Conservation (phyloP, 2,797 vertebrate genomes). For the Enteromius mattozi region DNA sequence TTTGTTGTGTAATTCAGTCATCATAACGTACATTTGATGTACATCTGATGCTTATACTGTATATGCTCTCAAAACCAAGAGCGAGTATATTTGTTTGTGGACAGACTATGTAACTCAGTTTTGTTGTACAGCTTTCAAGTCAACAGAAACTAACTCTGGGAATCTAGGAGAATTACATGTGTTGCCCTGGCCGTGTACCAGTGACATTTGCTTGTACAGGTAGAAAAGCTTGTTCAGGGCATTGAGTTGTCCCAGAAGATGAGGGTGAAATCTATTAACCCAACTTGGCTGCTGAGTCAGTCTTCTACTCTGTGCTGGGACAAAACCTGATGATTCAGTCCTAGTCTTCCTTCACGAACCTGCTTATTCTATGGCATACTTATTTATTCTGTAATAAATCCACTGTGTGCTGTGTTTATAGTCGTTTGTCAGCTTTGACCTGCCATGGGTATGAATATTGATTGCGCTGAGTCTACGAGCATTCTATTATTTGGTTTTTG, state of each 20-base stretch:
- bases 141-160: background rate
- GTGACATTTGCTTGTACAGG: constrained; percentile 2
- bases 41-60: background rate
- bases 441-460: constrained; percentile 49
- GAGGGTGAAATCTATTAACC: constrained; percentile 44
- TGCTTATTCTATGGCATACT: constrained; percentile 37
- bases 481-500: constrained; percentile 25
- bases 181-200: background rate
- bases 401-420: constrained; percentile 24
- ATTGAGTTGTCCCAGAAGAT: constrained; percentile 16
- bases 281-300: constrained; percentile 32
- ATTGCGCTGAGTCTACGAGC: constrained; percentile 15
- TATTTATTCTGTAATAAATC: constrained; percentile 55
- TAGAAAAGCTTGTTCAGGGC: constrained; percentile 6
- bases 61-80: background rate
- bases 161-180: background rate
- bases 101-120: background rate
- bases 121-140: background rate
- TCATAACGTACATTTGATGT: background rate
- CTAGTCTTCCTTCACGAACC: constrained; percentile 36
- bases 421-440: constrained; percentile 45
- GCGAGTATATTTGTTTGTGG: background rate
- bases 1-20: background rate
- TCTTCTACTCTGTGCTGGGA: constrained; percentile 9
- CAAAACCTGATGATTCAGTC: constrained; percentile 46